A percentile compares a stretch with the other conserved stretches of the same genome.
Evolutionary conservation across 2,888 invertebrate genomes (phyloP).

Genomic region (Rhabditoides inermis): DNA sequence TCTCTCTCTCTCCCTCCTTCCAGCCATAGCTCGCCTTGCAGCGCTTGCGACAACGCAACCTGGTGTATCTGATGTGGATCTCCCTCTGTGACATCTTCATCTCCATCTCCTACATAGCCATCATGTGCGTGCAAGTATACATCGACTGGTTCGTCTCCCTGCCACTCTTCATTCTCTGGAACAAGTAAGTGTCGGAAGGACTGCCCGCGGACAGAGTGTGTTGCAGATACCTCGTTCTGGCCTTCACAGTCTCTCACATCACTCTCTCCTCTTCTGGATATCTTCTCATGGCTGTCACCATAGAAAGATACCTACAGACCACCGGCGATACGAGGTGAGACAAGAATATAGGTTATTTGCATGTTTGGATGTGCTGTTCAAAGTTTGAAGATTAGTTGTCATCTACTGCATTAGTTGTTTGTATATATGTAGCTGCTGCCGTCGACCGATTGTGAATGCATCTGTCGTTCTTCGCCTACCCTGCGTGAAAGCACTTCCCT

Average conservation of each 20-base stretch:
- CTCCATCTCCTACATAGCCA: constrained; percentile 40
- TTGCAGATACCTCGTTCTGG: constrained; percentile 19
- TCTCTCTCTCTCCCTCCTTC: background rate
- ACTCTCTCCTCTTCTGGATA: constrained; percentile 41
- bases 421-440: too few species aligned
- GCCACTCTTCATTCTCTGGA: constrained; percentile 36
- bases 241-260: constrained; percentile 46
- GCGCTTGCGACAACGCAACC: constrained; percentile 21
- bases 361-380: too few species aligned
- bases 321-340: constrained; percentile 24
- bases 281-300: constrained; percentile 44
- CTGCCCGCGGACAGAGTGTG: background rate
- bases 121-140: constrained; percentile 42
- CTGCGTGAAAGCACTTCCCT: too few species aligned
- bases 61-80: constrained; percentile 44
- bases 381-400: too few species aligned
- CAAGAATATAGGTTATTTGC: too few species aligned
- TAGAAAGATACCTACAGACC: constrained; percentile 47
- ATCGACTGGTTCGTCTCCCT: constrained; percentile 40
- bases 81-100: constrained; percentile 44
- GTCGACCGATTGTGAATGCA: too few species aligned
- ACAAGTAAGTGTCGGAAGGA: constrained; percentile 16
- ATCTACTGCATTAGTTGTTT: too few species aligned
- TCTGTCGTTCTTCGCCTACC: too few species aligned
- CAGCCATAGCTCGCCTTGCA: background rate